Base-by-base conservation (phyloP, 2,888 invertebrate species). In the Anorthoa munda region DNA sequence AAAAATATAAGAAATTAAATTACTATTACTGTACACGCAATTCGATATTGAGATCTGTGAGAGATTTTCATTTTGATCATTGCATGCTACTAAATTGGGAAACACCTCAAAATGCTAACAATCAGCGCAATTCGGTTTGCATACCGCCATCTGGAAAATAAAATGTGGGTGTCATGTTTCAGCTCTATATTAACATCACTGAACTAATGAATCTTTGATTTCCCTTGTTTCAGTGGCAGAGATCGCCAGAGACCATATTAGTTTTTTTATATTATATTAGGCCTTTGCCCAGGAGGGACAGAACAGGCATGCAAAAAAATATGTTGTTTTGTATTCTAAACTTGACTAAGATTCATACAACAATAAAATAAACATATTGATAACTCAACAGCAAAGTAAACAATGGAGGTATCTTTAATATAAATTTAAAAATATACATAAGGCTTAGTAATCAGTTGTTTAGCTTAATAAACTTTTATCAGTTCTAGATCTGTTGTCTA, bases 161-260 rank as follows among this genome's bases (percentile, higher is more conserved):
- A 51, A 51, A n/a, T 53, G 53, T 12, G 21, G 2, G 53, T 21
- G 11, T n/a, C 9, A n/a, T 9, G 18, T 51, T 51, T n/a, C 5
- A 50, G n/a, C 21, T 21, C 4, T 21, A 21, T 21, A 58, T n/a
- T 4, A 15, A 59, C n/a, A 31, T 4, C 1, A 60, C 39, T 17
- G 31, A 61, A 56, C 46, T 60, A 31, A 68, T n/a, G 11, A n/a
- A 53, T 63, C 45, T 63, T 82, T 73, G 9, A 23, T 72, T 95
- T 82, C 95, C 92, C 75, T 53, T 31, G 31, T 77, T 91, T 91
- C 93, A 96, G 97, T 77, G 93, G 96, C 87, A 93, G 97, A 92
- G 97, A 89, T 95, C 97, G 90, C 65, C 90, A 90, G 80, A 86
- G 90, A 86, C 91, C 91, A 55, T 92, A 92, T 84, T 92, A 87